A percentile compares a stretch with the other conserved stretches of the same genome.
phyloP scores from a whole-genome alignment of 2,888 invertebrate genomes.

The Eilema sororculum region DNA sequence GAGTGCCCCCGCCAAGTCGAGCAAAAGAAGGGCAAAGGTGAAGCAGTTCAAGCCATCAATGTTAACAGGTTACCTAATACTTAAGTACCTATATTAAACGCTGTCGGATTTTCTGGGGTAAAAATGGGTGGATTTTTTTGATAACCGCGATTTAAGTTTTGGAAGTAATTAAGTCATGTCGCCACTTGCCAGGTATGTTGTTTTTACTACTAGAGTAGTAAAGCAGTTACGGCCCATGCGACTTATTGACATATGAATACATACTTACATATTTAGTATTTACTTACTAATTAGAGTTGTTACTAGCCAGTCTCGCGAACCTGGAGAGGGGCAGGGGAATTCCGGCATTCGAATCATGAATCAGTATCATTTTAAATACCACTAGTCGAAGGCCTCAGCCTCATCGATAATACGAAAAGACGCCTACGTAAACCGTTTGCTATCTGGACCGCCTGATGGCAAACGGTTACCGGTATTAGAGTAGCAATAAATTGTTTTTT shows the following conservation, averaged over 20 bases:
- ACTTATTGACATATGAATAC: too few relatives aligned
- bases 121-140: not conserved
- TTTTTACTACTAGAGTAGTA: not conserved
- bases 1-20: too few relatives aligned
- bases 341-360: not conserved
- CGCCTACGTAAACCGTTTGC: not conserved
- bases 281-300: not conserved
- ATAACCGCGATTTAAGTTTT: not conserved
- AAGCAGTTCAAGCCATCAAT: too few relatives aligned
- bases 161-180: not conserved
- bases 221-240: not conserved
- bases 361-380: not conserved
- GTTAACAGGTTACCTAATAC: not conserved
- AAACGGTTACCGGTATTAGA: not conserved
- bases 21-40: too few relatives aligned
- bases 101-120: not conserved
- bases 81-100: not conserved
- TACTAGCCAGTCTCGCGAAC: not conserved
- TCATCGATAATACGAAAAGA: not conserved
- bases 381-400: not conserved
- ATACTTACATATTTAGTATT: not conserved
- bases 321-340: not conserved
- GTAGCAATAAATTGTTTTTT: conserved; percentile 7
- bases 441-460: not conserved
- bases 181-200: not conserved